A percentile compares a stretch with the other conserved stretches of the same genome.
These are phyloP conservation scores for Muscina levida DNA, from an alignment of 2,888 invertebrate species.

Conservation along the genomic window DNA sequence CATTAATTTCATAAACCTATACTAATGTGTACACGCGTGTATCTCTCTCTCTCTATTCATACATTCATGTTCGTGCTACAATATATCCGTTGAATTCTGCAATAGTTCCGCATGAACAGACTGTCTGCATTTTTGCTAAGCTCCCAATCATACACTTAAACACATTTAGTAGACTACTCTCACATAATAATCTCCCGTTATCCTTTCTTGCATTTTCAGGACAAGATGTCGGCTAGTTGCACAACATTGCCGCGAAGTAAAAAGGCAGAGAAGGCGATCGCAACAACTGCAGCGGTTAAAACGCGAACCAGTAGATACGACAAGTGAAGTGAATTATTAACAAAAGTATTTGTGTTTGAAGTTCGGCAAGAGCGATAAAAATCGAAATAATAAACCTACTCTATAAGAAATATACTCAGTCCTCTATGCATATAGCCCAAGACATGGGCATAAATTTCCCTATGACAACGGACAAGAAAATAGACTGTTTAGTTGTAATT, in stretches of 20 bases:
- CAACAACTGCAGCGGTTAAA: constrained; percentile 55
- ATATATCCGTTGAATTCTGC: background rate
- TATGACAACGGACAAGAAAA: constrained; percentile 2
- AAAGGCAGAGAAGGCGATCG: constrained; percentile 75
- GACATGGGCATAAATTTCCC: background rate
- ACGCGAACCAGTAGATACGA: constrained; percentile 74
- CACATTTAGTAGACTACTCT: too few species aligned
- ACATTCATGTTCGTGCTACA: background rate
- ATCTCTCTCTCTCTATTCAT: background rate
- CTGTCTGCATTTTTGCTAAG: background rate
- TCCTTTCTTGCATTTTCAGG: constrained; percentile 71
- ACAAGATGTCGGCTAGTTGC: constrained; percentile 79
- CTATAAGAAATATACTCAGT: background rate
- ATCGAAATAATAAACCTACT: background rate
- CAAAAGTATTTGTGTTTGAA: background rate
- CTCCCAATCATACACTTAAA: background rate
- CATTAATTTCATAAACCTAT: background rate
- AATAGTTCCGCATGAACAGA: constrained; percentile 14
- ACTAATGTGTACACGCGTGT: background rate
- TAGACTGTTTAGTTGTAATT: constrained; percentile 10
- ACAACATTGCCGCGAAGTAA: constrained; percentile 79
- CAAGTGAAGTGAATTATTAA: constrained; percentile 65
- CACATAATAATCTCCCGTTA: background rate
- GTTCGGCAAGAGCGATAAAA: background rate
- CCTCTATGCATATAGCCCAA: background rate